phyloP scores from a whole-genome alignment of 2,888 invertebrate genomes.

The Monochamus alternatus region DNA sequence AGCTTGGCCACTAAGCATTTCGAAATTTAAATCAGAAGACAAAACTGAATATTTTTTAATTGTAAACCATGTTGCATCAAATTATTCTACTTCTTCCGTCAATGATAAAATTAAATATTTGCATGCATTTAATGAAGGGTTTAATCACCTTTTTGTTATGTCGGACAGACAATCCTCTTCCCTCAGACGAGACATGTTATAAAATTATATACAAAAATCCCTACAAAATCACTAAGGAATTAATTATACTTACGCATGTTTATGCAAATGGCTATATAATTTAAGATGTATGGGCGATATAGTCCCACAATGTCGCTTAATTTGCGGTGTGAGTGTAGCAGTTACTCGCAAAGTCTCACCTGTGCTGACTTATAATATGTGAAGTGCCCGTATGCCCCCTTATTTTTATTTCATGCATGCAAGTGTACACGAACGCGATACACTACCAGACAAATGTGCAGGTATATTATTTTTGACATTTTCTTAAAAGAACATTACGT shows the following conservation, averaged over 20 bases:
- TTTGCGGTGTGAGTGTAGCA: constrained; percentile 34
- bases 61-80: too few species aligned
- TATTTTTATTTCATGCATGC: constrained; percentile 24
- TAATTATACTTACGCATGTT: constrained; percentile 38
- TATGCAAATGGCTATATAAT: constrained; percentile 35
- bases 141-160: neutral
- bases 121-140: neutral
- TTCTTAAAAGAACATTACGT: constrained; percentile 10
- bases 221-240: constrained; percentile 27
- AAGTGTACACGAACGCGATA: constrained; percentile 15
- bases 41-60: too few species aligned
- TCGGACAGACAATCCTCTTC: neutral
- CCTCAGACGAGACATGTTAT: neutral
- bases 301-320: constrained; percentile 50
- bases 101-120: neutral
- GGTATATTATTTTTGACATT: constrained; percentile 31
- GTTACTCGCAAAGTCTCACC: constrained; percentile 28
- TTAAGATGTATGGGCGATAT: constrained; percentile 50
- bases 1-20: too few species aligned
- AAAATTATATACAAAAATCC: constrained; percentile 23
- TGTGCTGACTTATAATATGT: constrained; percentile 19
- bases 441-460: constrained; percentile 23
- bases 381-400: constrained; percentile 29
- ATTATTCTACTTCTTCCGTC: too few species aligned
- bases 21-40: too few species aligned